Conservation (phyloP, 2,888 invertebrate species). For the Watsonalla cultraria region DNA sequence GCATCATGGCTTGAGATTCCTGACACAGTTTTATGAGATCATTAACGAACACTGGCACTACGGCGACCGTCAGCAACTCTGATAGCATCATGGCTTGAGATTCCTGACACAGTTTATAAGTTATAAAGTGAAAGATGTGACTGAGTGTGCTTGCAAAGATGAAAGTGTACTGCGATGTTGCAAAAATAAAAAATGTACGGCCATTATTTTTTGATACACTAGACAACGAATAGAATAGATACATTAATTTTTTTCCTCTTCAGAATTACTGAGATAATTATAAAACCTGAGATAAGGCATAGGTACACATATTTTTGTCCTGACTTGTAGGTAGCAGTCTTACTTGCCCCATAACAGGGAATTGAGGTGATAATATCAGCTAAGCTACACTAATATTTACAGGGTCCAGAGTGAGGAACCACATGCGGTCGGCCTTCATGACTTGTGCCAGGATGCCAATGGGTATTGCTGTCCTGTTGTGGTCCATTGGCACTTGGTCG, state of each 20-base stretch:
- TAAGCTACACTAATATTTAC: constrained; percentile 27
- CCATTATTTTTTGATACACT: too few species aligned
- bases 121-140: too few species aligned
- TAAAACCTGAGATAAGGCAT: too few species aligned
- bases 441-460: constrained; percentile 40
- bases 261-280: too few species aligned
- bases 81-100: constrained; percentile 52
- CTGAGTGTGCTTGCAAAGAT: too few species aligned
- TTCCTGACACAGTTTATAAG: constrained; percentile 37
- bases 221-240: too few species aligned
- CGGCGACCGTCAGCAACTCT: constrained; percentile 52
- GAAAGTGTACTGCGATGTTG: too few species aligned
- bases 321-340: too few species aligned
- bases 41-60: constrained; percentile 51
- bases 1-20: constrained; percentile 54
- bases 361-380: background rate
- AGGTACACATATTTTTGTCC: too few species aligned
- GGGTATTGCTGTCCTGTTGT: constrained; percentile 60
- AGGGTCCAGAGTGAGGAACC: constrained; percentile 55
- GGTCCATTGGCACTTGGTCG: constrained; percentile 60
- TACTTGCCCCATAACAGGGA: too few species aligned
- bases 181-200: too few species aligned
- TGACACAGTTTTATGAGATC: constrained; percentile 12
- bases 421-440: constrained; percentile 56
- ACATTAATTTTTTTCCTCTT: too few species aligned